A percentile compares a stretch with the other conserved stretches of the same genome.
These are phyloP conservation scores for Larimichthys polyactis DNA, from an alignment of 2,113 vertebrate genomes.

Conservation along the genomic window DNA sequence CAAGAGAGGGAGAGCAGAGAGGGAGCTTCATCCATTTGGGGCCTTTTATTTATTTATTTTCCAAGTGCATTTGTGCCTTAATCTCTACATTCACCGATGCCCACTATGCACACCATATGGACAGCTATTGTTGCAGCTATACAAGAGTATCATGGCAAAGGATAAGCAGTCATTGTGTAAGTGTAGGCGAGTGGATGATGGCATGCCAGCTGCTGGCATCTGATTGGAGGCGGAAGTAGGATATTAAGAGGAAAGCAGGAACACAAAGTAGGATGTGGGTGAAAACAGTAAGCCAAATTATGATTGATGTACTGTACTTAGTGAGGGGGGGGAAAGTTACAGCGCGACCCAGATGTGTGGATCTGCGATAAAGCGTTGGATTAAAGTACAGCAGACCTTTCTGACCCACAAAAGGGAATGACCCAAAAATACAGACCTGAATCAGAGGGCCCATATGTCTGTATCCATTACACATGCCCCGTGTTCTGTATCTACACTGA, in stretches of 20 bases:
- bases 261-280: not conserved
- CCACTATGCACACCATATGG: slow-evolving; percentile 59
- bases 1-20: slow-evolving; percentile 39
- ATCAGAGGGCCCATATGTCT: not conserved
- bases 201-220: slow-evolving; percentile 31
- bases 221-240: slow-evolving; percentile 1
- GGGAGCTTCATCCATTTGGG: slow-evolving; percentile 60
- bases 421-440: slow-evolving; percentile 5
- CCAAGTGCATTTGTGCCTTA: slow-evolving; percentile 47
- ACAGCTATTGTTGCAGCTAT: slow-evolving; percentile 6
- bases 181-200: slow-evolving; percentile 22
- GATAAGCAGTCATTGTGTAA: slow-evolving; percentile 38
- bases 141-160: slow-evolving; percentile 15
- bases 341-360: slow-evolving; percentile 18
- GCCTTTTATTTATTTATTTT: slow-evolving; percentile 47
- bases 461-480: slow-evolving; percentile 10
- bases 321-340: not conserved
- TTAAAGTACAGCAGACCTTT: slow-evolving; percentile 22
- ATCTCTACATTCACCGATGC: slow-evolving; percentile 29
- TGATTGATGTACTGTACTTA: slow-evolving; percentile 24
- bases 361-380: not conserved
- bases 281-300: slow-evolving; percentile 12
- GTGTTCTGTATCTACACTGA: not conserved
- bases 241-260: slow-evolving; percentile 16
- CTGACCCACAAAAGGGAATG: slow-evolving; percentile 3